Evolutionary conservation across 2,113 vertebrate genomes (phyloP), one percentile per base, ranked within the genome.

Genomic region (Centropristis striata): DNA sequence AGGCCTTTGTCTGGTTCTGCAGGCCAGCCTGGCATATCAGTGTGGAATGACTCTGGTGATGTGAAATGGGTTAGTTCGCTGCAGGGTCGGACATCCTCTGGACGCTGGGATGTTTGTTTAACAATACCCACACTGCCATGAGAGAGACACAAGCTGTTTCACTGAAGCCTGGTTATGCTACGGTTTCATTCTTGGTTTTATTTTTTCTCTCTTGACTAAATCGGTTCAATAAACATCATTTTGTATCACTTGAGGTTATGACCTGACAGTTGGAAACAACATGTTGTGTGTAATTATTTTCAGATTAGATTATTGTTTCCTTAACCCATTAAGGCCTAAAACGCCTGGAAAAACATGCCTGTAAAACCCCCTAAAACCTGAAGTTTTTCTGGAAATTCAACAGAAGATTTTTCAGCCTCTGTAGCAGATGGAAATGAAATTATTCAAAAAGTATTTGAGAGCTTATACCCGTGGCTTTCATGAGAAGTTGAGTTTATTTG

Each of bases 1-100:
- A 85, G 87, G 66, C 82, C 88, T 93, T 92, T 94, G 92, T 94
- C 80, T 85, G 81, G 53, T 60, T 75, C 85, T 84, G 78, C 71
- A 75, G 76, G 46, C 81, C 65, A 21, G 81, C 75, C 82, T 84
- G 81, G 81, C 93, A 78, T 89, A 85, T 89, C 86, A 72, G 88
- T 88, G 87, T 84, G 85, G 89, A 90, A 89, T 92, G 88, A 92
- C 63, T 36, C 49, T 10, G 44, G 63, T 49, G 15, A 49, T 66
- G 90, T 82, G 78, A 88, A 85, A 65, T 70, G 90, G 79, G 76
- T 80, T 86, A 13, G 85, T 67, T 78, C 73, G 0, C 79, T 68
- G 63, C 86, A 47, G 86, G 78, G 59, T 73, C 32, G 78, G 69
- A 90, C 88, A 88, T 91, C 90, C 84, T 92, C 85, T 71, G 27